Base-by-base conservation (phyloP, 2,113 vertebrate genomes). In the Labeo rohita region DNA sequence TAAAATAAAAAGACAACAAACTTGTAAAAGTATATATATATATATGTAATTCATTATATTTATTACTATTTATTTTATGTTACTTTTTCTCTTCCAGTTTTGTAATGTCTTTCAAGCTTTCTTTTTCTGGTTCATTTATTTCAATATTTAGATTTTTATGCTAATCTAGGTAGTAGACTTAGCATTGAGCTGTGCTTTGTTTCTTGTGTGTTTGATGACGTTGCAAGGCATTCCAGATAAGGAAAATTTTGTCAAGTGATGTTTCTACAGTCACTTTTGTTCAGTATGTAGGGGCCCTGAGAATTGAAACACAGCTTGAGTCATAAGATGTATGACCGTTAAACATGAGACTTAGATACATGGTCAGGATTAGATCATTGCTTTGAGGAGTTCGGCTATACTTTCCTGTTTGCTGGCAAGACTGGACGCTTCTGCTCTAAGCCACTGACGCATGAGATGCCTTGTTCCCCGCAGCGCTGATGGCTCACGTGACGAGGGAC, bases 401-500 rank as follows among this genome's bases (percentile, higher is more conserved):
- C 43, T 28, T 80, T 13, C 15, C 66, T 43, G 9, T 43, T 43
- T 61, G 59, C 63, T 65, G n/a, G 21, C n/a, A 47, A 59, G 59
- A 49, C 72, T 45, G 21, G n/a, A 2, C 3, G 6, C 72, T 74
- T 74, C 45, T 65, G 63, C 63, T 65, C 63, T 12, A 10, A 49
- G 45, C 21, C 72, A 74, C n/a, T 49, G 56, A 80, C 12, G 34
- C 52, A 28, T 13, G 9, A 81, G n/a, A 50, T 28, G 21, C 13
- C 1, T 11, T 36, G 63, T 45, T 45, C 23, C 39, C 52, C 10
- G 11, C 21, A 49, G 45, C 39, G 16, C 43, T 75, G 79, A 66
- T 23, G 54, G 54, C 73, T 76, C n/a, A 50, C 72, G 47, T 83
- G 80, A 49, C 47, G 8, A 36, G 43, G 16, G 59, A 82, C 54